phyloP scores from a whole-genome alignment of 2,797 vertebrate species.

The Podargus strigoides region DNA sequence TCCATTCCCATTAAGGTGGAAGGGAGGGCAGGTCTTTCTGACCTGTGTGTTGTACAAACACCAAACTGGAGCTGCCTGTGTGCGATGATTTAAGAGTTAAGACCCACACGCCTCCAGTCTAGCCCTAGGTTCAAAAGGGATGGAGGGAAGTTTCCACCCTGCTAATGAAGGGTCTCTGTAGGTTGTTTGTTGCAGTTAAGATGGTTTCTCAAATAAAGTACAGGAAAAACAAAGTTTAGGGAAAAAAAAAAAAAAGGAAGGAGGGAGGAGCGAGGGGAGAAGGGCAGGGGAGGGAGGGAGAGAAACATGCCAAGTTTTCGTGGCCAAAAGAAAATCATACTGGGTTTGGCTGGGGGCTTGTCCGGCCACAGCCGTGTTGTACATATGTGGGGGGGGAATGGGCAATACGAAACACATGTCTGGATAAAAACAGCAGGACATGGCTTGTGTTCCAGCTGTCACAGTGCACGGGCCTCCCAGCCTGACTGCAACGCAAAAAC shows the following conservation, averaged over 20 bases:
- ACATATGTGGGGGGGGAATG: not conserved
- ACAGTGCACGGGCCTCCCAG: not conserved
- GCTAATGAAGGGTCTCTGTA: not conserved
- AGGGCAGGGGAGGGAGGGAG: not conserved
- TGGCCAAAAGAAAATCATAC: not conserved
- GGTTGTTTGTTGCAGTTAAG: not conserved
- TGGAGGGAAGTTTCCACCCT: not conserved
- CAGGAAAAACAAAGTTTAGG: not conserved
- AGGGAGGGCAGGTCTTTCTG: not conserved
- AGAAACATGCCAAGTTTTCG: slow-evolving; percentile 14
- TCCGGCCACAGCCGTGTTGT: not conserved
- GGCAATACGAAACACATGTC: slow-evolving; percentile 16
- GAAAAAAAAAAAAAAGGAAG: not conserved
- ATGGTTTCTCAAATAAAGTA: not conserved
- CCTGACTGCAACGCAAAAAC: not conserved
- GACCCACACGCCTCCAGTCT: not conserved
- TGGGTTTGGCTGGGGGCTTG: slow-evolving; percentile 36
- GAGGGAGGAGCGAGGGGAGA: not conserved
- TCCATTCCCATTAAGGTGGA: not conserved
- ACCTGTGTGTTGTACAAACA: not conserved
- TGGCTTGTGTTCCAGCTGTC: slow-evolving; percentile 37
- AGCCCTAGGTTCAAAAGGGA: not conserved
- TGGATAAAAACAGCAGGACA: not conserved
- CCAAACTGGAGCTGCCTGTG: not conserved
- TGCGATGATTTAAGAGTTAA: not conserved